Base-by-base conservation (phyloP, 2,888 invertebrate species). In the Rhagium mordax region DNA sequence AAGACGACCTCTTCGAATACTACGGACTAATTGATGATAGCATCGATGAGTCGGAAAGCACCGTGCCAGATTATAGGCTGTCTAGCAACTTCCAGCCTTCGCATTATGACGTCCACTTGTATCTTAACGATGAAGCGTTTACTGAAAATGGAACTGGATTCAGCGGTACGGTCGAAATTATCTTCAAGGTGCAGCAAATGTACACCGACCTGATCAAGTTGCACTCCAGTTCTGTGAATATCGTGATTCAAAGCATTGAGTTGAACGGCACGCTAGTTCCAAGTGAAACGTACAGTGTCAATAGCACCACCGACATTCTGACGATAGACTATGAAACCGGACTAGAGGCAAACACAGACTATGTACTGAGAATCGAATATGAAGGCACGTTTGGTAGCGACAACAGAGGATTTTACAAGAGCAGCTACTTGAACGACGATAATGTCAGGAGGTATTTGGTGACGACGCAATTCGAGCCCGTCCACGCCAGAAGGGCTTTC, bases 381-480 rank as follows among this genome's bases (percentile, higher is more conserved):
- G 67, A 21, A 0, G 72, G 78, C 24, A 77, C 57, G 0, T 57
- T 67, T n/a, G 67, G 57, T 7, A 24, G 15, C 33, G 47, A 20
- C 24, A 57, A 47, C 16, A 67, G 67, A 47, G 81, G 81, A 10
- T 77, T 79, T 57, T 81, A 81, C 69, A 79, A 78, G 65, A 81
- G 79, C 51, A 76, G 75, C 18, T 81, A 81, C 61, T 29, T 60
- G 5, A 64, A 72, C 6, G 57, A 20, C 1, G 55, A 73, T 15
- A 62, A 57, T 8, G 57, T 41, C 4, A 72, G 64, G 0, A 77
- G 71, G 51, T 78, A 74, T 47, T 24, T 93, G 13, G 91, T 92
- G 3, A 90, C 92, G 0, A 93, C 93, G 0, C 93, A 93, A 74
- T 91, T 94, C 62, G 92, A 93, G 83, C 90, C 92, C 0, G 91